phyloP scores from a whole-genome alignment of 2,797 vertebrate species.

The Pogonophryne albipinna region DNA sequence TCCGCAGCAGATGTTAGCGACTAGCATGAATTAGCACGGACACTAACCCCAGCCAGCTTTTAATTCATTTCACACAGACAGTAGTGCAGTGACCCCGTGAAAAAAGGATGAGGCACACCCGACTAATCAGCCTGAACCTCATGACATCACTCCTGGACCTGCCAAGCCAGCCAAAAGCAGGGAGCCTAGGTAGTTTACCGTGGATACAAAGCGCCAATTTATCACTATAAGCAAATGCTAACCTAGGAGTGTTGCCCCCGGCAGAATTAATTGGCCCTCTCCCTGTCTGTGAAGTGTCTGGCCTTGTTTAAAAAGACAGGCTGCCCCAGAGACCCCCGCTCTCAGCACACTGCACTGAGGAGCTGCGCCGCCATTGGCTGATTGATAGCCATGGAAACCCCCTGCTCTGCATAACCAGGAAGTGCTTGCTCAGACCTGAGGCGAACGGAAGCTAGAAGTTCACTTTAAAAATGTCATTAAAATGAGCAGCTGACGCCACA shows the following conservation, averaged over 20 bases:
- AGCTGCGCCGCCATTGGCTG: slow-evolving; percentile 75
- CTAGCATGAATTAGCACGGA: slow-evolving; percentile 68
- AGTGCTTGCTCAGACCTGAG: slow-evolving; percentile 52
- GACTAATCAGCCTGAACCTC: slow-evolving; percentile 83
- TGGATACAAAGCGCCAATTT: slow-evolving; percentile 86
- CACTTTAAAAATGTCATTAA: no score
- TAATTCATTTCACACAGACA: slow-evolving; percentile 86
- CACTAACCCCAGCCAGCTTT: slow-evolving; percentile 77
- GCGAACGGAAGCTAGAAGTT: background rate
- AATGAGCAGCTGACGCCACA: no score
- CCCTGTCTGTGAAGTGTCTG: slow-evolving; percentile 86
- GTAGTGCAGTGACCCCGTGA: slow-evolving; percentile 77
- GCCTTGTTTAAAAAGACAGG: slow-evolving; percentile 86
- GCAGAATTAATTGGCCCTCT: slow-evolving; percentile 86
- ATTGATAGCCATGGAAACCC: slow-evolving; percentile 83
- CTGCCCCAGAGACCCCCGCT: slow-evolving; percentile 81
- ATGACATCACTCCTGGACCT: slow-evolving; percentile 80
- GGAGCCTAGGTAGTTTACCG: slow-evolving; percentile 78
- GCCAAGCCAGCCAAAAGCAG: slow-evolving; percentile 67
- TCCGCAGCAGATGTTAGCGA: slow-evolving; percentile 64
- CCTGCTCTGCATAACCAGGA: slow-evolving; percentile 76
- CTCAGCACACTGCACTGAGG: slow-evolving; percentile 64
- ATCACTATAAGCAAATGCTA: slow-evolving; percentile 88
- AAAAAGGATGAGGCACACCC: slow-evolving; percentile 72
- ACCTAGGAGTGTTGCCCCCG: slow-evolving; percentile 84